Evolutionary conservation across 2,888 invertebrate genomes (phyloP).

Genomic region (Seira ritae): DNA sequence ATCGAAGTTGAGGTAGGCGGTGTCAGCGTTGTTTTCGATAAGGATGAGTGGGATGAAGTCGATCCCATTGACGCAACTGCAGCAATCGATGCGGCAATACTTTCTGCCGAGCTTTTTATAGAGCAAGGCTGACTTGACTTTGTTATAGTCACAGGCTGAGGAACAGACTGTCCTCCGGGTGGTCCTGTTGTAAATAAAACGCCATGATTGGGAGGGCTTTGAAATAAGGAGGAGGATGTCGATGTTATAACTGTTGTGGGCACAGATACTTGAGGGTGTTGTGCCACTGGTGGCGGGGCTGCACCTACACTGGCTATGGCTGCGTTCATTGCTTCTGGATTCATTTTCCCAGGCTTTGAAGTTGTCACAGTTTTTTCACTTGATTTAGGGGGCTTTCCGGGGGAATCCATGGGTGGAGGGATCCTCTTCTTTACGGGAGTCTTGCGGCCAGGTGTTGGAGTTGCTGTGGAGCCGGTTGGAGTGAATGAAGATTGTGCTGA

Average conservation of each 20-base stretch:
- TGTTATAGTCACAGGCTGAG: constrained; percentile 14
- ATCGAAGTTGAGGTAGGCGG: not conserved
- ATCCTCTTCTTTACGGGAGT: constrained; percentile 58
- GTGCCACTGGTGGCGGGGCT: not conserved
- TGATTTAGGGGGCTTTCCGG: constrained; percentile 30
- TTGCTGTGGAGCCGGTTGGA: not conserved
- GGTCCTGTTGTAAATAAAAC: constrained; percentile 28
- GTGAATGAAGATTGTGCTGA: not conserved
- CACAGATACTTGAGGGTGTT: not conserved
- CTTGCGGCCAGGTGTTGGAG: constrained; percentile 52
- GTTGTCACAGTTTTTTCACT: not conserved
- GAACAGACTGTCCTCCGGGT: not conserved
- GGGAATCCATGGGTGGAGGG: constrained; percentile 55
- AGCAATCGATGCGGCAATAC: constrained; percentile 53
- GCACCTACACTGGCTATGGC: constrained; percentile 52
- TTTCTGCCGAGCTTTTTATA: constrained; percentile 45
- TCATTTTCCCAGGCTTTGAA: constrained; percentile 53
- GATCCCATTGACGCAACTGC: constrained; percentile 49
- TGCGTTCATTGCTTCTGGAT: constrained; percentile 56
- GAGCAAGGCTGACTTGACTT: not conserved
- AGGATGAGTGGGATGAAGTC: not conserved
- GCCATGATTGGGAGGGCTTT: constrained; percentile 1
- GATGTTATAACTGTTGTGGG: constrained; percentile 53
- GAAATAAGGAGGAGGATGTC: constrained; percentile 22
- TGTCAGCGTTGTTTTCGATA: not conserved